Percentiles rank a stretch among this genome's conserved stretches.
phyloP scores from a whole-genome alignment of 2,113 vertebrate genomes.

The Aegotheles bennettii region DNA sequence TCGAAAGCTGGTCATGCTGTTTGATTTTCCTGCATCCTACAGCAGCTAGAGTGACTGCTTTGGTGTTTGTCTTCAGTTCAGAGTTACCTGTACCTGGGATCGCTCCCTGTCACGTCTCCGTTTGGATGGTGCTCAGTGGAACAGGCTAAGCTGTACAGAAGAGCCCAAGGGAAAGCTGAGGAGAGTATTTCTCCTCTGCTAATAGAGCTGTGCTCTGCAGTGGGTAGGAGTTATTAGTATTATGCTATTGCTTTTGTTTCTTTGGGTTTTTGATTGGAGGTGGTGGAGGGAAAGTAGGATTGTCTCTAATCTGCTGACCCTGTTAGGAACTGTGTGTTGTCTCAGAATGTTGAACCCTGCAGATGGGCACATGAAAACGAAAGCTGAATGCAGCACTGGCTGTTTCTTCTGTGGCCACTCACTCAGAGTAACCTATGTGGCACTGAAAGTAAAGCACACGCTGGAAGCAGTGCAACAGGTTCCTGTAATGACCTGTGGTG shows the following conservation, averaged over 20 bases:
- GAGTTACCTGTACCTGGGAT: neutral
- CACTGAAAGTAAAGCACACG: neutral
- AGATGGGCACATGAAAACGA: neutral
- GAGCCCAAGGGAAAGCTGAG: neutral
- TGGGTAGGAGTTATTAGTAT: neutral
- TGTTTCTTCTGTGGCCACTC: neutral
- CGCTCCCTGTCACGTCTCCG: neutral
- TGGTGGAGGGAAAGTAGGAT: neutral
- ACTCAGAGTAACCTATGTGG: accelerated
- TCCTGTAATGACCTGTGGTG: neutral
- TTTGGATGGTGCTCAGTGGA: neutral
- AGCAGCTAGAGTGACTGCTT: neutral
- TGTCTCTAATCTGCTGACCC: neutral
- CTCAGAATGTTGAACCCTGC: neutral
- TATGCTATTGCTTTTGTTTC: neutral
- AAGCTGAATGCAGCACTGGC: neutral
- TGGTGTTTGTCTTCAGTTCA: neutral
- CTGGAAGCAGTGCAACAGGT: neutral
- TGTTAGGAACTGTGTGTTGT: neutral
- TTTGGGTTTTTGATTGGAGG: accelerated
- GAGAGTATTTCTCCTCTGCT: neutral
- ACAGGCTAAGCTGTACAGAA: neutral
- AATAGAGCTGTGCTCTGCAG: neutral
- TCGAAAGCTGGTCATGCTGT: neutral
- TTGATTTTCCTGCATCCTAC: neutral